Evolutionary conservation across 2,113 vertebrate genomes (phyloP).

Genomic region (Triplophysa dalaica): DNA sequence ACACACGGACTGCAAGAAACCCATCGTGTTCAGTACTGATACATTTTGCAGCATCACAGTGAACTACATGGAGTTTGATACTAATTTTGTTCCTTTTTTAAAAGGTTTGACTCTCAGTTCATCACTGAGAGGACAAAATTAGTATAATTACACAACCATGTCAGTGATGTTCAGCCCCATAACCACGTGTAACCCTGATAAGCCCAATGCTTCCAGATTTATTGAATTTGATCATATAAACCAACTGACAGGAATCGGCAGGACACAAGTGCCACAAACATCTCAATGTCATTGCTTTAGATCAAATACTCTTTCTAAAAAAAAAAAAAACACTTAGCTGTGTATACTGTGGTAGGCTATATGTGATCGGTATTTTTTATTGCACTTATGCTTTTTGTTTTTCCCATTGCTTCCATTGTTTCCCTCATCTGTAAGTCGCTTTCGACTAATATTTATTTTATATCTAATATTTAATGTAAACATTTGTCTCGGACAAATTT

Average conservation of each 20-base stretch:
- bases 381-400: no score
- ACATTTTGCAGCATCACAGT: constrained; percentile 97
- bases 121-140: constrained; percentile 85
- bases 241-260: not conserved
- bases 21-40: constrained; percentile 76
- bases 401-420: no score
- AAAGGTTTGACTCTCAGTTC: constrained; percentile 70
- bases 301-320: not conserved
- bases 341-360: no score
- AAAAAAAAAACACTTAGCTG: no score
- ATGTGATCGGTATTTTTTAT: no score
- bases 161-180: constrained; percentile 84
- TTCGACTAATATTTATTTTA: no score
- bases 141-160: constrained; percentile 82
- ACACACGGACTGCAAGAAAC: constrained; percentile 66
- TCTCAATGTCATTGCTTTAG: not conserved
- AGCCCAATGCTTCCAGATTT: not conserved
- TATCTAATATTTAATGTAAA: no score
- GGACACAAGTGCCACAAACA: not conserved
- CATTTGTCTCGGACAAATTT: no score
- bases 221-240: not conserved
- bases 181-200: constrained; percentile 76
- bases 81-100: constrained; percentile 83
- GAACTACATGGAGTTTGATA: constrained; percentile 83
- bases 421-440: no score